Evolutionary conservation across 2,888 invertebrate genomes (phyloP).

Genomic region (Microctonus hyperodae): DNA sequence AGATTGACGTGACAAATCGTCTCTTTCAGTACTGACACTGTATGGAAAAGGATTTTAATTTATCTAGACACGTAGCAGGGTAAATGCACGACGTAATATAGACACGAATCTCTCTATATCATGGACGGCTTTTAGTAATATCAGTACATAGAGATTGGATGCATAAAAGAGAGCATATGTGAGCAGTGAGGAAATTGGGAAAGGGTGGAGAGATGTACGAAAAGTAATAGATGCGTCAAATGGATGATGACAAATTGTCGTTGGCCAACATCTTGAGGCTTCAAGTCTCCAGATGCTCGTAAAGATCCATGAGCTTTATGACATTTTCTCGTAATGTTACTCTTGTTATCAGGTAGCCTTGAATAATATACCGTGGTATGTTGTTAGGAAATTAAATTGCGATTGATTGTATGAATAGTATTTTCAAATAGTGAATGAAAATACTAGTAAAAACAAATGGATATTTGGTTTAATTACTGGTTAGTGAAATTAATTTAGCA

Average conservation of each 20-base stretch:
- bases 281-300: slow-evolving; percentile 5
- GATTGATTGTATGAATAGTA: neutral
- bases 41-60: slow-evolving; percentile 14
- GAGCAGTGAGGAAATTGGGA: slow-evolving; percentile 38
- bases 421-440: too few relatives aligned
- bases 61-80: neutral
- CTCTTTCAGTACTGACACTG: neutral
- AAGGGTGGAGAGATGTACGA: slow-evolving; percentile 27
- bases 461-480: too few relatives aligned
- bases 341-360: neutral
- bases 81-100: neutral
- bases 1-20: slow-evolving; percentile 18
- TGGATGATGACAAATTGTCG: slow-evolving; percentile 45
- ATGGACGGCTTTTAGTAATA: neutral
- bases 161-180: neutral
- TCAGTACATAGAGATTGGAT: neutral
- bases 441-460: too few relatives aligned
- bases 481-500: too few relatives aligned
- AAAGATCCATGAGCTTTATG: neutral
- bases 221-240: slow-evolving; percentile 50
- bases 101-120: slow-evolving; percentile 10
- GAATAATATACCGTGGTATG: neutral
- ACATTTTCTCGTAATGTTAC: neutral
- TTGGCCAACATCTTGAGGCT: slow-evolving; percentile 18
- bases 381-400: neutral